Percentiles rank a stretch among this genome's conserved stretches.
Conservation (phyloP, 2,888 invertebrate genomes). For the Xylota sylvarum region DNA sequence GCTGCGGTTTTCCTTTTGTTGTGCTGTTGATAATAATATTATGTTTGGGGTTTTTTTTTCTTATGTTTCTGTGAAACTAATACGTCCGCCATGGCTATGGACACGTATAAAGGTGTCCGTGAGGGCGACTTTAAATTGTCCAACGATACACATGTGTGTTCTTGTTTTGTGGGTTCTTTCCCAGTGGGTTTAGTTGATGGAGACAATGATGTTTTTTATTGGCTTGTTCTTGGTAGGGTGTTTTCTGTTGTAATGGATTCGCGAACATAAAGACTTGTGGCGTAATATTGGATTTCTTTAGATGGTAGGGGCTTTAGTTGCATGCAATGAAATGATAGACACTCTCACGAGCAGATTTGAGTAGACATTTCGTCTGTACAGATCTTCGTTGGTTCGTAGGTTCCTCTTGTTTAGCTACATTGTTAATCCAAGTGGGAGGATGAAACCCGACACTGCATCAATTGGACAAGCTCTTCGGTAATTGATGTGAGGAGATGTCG, state of each 20-base stretch:
- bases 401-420: too few species aligned
- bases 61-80: slow-evolving; percentile 59
- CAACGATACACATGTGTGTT: background rate
- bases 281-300: slow-evolving; percentile 28
- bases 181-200: slow-evolving; percentile 20
- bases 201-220: slow-evolving; percentile 18
- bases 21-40: slow-evolving; percentile 26
- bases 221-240: slow-evolving; percentile 16
- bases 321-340: background rate
- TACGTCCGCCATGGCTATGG: slow-evolving; percentile 56
- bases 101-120: slow-evolving; percentile 54
- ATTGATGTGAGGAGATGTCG: too few species aligned
- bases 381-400: too few species aligned
- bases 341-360: too few species aligned
- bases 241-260: background rate
- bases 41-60: slow-evolving; percentile 24
- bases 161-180: slow-evolving; percentile 46
- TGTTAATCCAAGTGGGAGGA: too few species aligned
- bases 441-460: too few species aligned
- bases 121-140: slow-evolving; percentile 46
- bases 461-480: too few species aligned
- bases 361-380: too few species aligned
- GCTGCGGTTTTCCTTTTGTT: slow-evolving; percentile 44
- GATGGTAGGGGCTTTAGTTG: background rate
- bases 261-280: background rate